These are phyloP conservation scores for Myzus persicae DNA, from an alignment of 1,140 invertebrate species.

Conservation along the genomic window DNA sequence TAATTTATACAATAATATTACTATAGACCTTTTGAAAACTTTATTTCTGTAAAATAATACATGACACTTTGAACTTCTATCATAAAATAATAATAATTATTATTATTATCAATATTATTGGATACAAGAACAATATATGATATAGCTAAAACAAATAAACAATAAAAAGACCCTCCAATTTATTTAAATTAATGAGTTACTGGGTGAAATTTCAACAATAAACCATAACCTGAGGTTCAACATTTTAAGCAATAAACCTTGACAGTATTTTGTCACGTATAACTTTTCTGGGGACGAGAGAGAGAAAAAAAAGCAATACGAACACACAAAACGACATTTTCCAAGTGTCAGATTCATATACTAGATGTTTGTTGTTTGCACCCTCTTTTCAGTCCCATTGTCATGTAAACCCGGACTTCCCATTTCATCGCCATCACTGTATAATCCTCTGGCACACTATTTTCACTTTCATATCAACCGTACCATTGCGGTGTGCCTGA, in stretches of 20 bases:
- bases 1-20: neutral
- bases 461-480: neutral
- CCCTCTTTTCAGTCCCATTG: neutral
- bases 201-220: constrained; percentile 1
- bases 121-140: neutral
- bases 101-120: neutral
- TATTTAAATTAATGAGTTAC: neutral
- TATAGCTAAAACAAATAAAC: neutral
- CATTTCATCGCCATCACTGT: neutral
- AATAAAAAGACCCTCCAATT: neutral
- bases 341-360: neutral
- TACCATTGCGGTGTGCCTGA: neutral
- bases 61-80: neutral
- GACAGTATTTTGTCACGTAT: neutral
- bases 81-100: neutral
- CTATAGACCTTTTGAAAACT: neutral
- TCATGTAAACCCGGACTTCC: neutral
- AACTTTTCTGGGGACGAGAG: neutral
- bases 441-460: constrained; percentile 4
- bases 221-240: neutral
- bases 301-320: neutral
- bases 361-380: constrained; percentile 34
- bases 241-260: neutral
- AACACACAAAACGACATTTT: constrained; percentile 2
- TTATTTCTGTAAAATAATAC: neutral